Base-by-base conservation (phyloP, 2,797 vertebrate species). In the Eulemur coronatus region DNA sequence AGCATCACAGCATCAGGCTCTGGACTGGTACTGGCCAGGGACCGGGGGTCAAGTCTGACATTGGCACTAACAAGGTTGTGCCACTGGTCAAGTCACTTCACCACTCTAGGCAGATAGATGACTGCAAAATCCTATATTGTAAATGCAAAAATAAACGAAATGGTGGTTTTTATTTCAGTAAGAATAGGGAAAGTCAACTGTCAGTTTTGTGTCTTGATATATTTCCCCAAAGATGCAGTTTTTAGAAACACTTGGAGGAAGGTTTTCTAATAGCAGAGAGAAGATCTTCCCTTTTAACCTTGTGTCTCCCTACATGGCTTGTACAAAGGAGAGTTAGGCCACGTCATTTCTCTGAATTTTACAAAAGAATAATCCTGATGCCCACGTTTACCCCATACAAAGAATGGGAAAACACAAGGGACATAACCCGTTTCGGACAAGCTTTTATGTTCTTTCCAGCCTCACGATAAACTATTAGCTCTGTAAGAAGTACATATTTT, bases 401-500 rank as follows among this genome's bases (percentile, higher is more conserved):
- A 84, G 89, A 43, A 84, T 26, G 52, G 41, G 35, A 33, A 88
- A 96, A 52, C 33, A 41, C 4, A 63, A 33, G 50, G 82, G 95
- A 63, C 84, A 95, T 43, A 98, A 95, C 35, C 69, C 79, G 85
- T 94, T 84, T 35, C 41, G 41, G 35, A 38, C 20, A 33, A 11
- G 22, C 6, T n/a, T n/a, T 87, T 14, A 11, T 7, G 0, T 12
- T 91, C 85, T 94, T 78, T 57, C 46, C 35, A 61, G 70, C n/a
- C 69, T 78, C 65, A 78, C 70, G 26, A 15, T 57, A 89, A 94
- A 55, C 87, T 79, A 81, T 73, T 46, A 95, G 80, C 70, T 97
- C 75, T 82, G 89, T 69, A 90, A 97, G 95, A 98, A 96, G 81
- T 63, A 59, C 81, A 43, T 92, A 94, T 97, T 98, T 98, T 97